Evolutionary conservation across 2,888 invertebrate genomes (phyloP).

Genomic region (Cephus pulcher): DNA sequence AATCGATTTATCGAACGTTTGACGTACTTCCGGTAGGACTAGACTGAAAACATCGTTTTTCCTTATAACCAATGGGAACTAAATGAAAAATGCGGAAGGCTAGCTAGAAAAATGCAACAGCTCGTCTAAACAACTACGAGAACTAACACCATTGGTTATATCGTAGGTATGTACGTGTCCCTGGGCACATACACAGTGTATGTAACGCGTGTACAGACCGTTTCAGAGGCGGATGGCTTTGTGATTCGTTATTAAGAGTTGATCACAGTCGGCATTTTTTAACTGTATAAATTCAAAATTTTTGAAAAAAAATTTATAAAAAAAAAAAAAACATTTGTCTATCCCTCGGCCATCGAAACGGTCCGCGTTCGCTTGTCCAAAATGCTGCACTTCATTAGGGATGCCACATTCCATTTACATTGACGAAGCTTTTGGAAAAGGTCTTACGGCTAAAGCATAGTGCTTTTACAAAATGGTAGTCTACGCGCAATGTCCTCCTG

Average conservation of each 20-base stretch:
- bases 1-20: background rate
- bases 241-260: background rate
- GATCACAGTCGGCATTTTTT: background rate
- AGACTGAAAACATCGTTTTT: conserved; percentile 13
- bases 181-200: conserved; percentile 45
- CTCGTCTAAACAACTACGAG: conserved; percentile 64
- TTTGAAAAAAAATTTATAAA: background rate
- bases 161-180: conserved; percentile 45
- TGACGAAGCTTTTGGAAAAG: conserved; percentile 63
- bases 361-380: conserved; percentile 36
- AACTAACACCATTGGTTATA: conserved; percentile 62
- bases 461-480: conserved; percentile 54
- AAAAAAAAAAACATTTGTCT: too few species aligned
- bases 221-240: conserved; percentile 5
- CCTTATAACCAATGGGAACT: conserved; percentile 59
- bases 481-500: conserved; percentile 45
- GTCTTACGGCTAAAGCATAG: conserved; percentile 50
- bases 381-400: conserved; percentile 63
- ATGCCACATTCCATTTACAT: conserved; percentile 66
- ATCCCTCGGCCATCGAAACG: background rate
- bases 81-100: conserved; percentile 63
- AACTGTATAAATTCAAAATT: background rate
- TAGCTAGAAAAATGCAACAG: conserved; percentile 62
- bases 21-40: conserved; percentile 19
- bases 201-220: conserved; percentile 4